Percentiles rank a stretch among this genome's conserved stretches.
Evolutionary conservation across 2,113 vertebrate species (phyloP).

Genomic region (Geococcyx californianus): DNA sequence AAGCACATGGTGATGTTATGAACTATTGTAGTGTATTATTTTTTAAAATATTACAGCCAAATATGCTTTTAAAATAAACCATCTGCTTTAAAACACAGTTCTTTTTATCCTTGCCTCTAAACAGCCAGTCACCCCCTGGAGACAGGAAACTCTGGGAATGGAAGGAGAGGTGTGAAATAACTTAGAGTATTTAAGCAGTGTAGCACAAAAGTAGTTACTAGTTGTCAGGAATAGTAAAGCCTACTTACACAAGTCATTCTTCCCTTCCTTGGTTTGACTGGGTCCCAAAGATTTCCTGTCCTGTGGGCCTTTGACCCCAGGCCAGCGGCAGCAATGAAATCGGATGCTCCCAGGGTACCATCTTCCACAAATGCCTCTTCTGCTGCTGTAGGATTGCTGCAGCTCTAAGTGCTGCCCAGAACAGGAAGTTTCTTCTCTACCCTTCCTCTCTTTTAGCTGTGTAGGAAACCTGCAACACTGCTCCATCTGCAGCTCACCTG

Average conservation of each 20-base stretch:
- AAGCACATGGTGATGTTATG: background rate
- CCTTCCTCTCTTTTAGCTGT: background rate
- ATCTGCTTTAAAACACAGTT: background rate
- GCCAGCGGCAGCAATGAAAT: background rate
- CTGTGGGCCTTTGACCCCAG: fast-evolving
- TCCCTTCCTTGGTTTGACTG: background rate
- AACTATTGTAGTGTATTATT: background rate
- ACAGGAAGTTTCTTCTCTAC: background rate
- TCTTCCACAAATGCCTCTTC: background rate
- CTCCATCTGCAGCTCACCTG: background rate
- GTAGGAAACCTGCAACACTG: background rate
- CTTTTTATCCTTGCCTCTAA: constrained; percentile 16
- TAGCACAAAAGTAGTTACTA: background rate
- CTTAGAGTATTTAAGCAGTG: constrained; percentile 9
- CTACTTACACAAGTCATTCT: background rate
- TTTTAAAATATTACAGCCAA: background rate
- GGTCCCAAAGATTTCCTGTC: background rate
- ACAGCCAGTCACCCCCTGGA: background rate
- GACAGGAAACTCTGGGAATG: background rate
- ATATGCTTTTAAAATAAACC: constrained; percentile 30
- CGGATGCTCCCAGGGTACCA: background rate
- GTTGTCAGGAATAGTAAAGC: constrained; percentile 3
- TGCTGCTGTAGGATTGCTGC: background rate
- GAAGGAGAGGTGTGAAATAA: constrained; percentile 56
- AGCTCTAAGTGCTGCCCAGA: background rate